Evolutionary conservation across 2,797 vertebrate species (phyloP).

Genomic region (Myotis planiceps): DNA sequence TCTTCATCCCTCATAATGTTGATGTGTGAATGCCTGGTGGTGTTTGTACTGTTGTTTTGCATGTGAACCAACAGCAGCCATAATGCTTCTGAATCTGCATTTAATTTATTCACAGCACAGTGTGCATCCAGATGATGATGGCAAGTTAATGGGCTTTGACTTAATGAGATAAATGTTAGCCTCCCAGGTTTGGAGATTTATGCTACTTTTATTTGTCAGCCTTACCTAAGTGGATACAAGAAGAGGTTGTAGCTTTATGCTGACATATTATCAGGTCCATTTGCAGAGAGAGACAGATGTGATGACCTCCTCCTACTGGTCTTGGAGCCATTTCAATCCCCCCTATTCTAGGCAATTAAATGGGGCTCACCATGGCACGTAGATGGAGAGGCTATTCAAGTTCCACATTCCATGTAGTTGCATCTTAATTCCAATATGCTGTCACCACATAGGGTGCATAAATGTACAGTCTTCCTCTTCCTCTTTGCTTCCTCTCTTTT

Average conservation of each 20-base stretch:
- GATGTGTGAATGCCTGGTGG: conserved; percentile 59
- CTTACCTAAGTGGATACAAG: conserved; percentile 66
- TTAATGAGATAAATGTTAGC: conserved; percentile 84
- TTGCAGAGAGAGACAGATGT: conserved; percentile 50
- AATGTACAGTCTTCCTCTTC: neutral
- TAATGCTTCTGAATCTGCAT: conserved; percentile 79
- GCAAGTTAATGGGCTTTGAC: conserved; percentile 84
- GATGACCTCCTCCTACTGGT: neutral
- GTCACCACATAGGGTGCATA: neutral
- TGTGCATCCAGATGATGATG: conserved; percentile 75
- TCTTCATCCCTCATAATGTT: conserved; percentile 30
- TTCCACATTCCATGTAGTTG: neutral
- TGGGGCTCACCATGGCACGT: neutral
- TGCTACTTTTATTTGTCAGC: conserved; percentile 81
- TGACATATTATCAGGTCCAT: conserved; percentile 64
- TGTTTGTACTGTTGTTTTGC: conserved; percentile 64
- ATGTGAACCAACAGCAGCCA: conserved; percentile 73
- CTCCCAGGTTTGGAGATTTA: conserved; percentile 77
- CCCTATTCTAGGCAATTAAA: neutral
- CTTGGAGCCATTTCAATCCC: neutral
- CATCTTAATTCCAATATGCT: neutral
- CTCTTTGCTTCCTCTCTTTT: neutral
- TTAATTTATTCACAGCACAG: conserved; percentile 85
- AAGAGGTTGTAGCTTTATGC: conserved; percentile 64
- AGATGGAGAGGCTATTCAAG: neutral